Evolutionary conservation across 2,113 vertebrate species (phyloP), one percentile per base, ranked within the genome.

Genomic region (Rousettus leschenaultii): DNA sequence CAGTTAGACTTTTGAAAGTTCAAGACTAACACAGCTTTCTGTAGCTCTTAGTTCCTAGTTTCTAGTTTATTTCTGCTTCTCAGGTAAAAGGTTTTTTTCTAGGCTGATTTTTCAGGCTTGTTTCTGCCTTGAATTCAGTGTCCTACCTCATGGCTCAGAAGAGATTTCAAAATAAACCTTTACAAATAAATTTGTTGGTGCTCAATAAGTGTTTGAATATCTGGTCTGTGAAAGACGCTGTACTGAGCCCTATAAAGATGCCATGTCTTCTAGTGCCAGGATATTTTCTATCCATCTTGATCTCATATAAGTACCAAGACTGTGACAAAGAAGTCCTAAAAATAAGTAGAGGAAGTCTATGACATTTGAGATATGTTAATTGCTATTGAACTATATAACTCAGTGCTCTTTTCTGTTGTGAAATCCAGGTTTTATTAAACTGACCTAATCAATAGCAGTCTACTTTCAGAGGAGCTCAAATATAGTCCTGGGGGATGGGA

Each of bases 351-450:
- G 61, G 30, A 92, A 80, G 57, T 48, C 28, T 91, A 43, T 88
- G 43, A 77, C 30, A 73, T 51, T 57, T 79, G 75, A 86, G 63
- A 84, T 65, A 84, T 89, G 92, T 87, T 91, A 94, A 95, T 66
- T 95, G 66, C 15, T 75, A 43, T 88, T 66, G 77, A 88, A 74
- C 24, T 85, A 6, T 35, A 55, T 5, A 66, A 65, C 35, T 88
- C 48, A 35, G 38, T 79, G 45, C 1, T 92, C 21, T 85, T 91
- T 95, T 86, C 77, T 96, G 40, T 61, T 75, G 84, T 84, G 89
- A 95, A 96, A 97, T 94, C 33, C 65, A 74, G 51, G 55, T 95
- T 95, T 97, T 95, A 90, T 92, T 97, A 96, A 95, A 94, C 30
- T 94, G 84, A 92, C 43, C 18, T 66, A 95, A 51, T 97, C 77